These are phyloP conservation scores for Dichetophora obliterata DNA, from an alignment of 2,888 invertebrate species.

Conservation along the genomic window DNA sequence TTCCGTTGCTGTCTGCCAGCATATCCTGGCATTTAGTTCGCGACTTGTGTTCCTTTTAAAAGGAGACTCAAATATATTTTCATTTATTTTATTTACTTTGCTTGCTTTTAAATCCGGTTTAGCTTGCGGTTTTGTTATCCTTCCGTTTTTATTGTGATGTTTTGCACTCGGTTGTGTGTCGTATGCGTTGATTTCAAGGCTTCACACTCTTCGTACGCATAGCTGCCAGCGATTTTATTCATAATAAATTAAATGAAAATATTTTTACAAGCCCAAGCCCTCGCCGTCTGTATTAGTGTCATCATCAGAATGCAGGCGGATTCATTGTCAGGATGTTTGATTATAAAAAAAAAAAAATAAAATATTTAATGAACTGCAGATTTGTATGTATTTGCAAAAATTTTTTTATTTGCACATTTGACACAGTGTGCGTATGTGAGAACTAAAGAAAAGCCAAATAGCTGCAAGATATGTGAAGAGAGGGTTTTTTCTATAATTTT, in stretches of 20 bases:
- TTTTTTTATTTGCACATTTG: neutral
- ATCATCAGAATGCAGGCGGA: neutral
- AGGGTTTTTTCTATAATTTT: neutral
- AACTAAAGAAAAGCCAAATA: neutral
- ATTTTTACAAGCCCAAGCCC: conserved; percentile 62
- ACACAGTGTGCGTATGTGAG: neutral
- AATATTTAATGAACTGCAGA: conserved; percentile 29
- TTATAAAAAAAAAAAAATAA: conserved; percentile 6
- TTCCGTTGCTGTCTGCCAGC: neutral
- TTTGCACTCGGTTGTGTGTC: too few species aligned
- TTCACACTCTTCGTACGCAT: conserved; percentile 5
- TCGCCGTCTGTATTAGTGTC: neutral
- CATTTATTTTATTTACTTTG: conserved; percentile 35
- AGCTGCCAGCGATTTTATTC: conserved; percentile 51
- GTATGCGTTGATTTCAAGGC: neutral
- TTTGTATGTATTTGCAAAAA: neutral
- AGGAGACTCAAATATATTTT: conserved; percentile 9
- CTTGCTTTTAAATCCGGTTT: conserved; percentile 39
- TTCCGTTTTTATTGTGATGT: conserved; percentile 22
- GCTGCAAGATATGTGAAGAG: neutral
- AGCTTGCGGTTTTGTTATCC: conserved; percentile 35
- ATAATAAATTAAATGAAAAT: conserved; percentile 67
- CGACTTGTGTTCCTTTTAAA: neutral
- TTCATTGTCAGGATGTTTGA: conserved; percentile 1
- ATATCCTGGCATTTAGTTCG: neutral